Percentiles rank a stretch among this genome's conserved stretches.
phyloP scores from a whole-genome alignment of 1,140 invertebrate genomes.

The Drosophila oshimai region DNA sequence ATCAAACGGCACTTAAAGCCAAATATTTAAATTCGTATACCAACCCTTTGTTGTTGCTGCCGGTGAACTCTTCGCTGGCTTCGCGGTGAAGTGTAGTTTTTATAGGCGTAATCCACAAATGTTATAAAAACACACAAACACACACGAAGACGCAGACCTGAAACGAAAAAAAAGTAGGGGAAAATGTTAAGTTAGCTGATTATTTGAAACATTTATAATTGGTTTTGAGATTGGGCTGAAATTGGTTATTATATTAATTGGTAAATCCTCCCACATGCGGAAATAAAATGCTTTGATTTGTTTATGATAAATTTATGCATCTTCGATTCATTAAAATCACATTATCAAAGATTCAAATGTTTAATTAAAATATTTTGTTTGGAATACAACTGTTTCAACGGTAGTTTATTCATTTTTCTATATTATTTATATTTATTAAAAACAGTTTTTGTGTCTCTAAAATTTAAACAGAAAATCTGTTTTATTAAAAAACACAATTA shows the following conservation, averaged over 20 bases:
- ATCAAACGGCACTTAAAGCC: conserved; percentile 51
- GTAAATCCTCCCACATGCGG: background rate
- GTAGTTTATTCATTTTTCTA: background rate
- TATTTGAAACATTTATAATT: background rate
- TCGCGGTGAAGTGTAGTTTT: conserved; percentile 56
- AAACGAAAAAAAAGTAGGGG: conserved; percentile 48
- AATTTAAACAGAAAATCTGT: no score
- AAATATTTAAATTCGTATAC: conserved; percentile 56
- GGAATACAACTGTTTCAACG: no score
- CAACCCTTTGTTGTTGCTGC: conserved; percentile 42
- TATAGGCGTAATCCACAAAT: conserved; percentile 67
- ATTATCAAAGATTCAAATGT: background rate
- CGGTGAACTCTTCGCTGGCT: conserved; percentile 4
- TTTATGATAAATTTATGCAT: background rate
- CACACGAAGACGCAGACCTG: conserved; percentile 38
- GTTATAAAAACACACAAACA: conserved; percentile 49
- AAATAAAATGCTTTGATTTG: background rate
- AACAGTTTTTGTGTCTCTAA: background rate
- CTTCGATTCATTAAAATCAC: no score
- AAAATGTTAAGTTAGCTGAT: background rate
- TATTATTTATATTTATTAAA: background rate
- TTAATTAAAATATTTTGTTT: no score
- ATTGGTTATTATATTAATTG: conserved; percentile 2
- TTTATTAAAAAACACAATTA: no score
- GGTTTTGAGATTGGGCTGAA: background rate